Conservation (phyloP, 2,113 vertebrate species). For the Capricornis sumatraensis region DNA sequence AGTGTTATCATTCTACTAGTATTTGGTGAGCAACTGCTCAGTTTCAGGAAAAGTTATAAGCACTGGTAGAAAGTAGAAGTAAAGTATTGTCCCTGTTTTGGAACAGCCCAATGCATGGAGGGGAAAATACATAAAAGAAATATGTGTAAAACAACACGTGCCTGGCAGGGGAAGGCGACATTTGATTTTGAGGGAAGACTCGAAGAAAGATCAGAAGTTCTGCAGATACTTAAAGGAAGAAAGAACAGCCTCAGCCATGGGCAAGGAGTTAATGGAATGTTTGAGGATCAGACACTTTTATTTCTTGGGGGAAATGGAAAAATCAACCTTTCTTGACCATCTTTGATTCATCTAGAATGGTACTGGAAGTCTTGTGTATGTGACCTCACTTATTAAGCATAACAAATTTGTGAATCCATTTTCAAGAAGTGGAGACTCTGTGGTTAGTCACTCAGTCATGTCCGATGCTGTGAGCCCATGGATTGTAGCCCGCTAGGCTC, state of each 20-base stretch:
- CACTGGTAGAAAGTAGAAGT: background rate
- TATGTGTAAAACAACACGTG: background rate
- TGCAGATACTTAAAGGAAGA: background rate
- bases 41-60: background rate
- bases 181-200: background rate
- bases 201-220: background rate
- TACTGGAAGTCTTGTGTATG: background rate
- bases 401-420: background rate
- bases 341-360: background rate
- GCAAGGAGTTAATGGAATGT: background rate
- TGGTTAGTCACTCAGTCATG: background rate
- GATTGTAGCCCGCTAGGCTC: background rate
- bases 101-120: background rate
- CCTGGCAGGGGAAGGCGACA: background rate
- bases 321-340: background rate
- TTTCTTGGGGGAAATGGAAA: background rate
- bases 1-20: background rate
- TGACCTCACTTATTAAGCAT: background rate
- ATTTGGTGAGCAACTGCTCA: background rate
- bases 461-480: background rate
- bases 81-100: background rate
- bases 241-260: background rate
- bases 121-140: background rate
- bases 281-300: background rate
- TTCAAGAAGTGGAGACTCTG: background rate